A percentile compares a stretch with the other conserved stretches of the same genome.
Evolutionary conservation across 2,797 vertebrate species (phyloP).

Genomic region (Semotilus atromaculatus): DNA sequence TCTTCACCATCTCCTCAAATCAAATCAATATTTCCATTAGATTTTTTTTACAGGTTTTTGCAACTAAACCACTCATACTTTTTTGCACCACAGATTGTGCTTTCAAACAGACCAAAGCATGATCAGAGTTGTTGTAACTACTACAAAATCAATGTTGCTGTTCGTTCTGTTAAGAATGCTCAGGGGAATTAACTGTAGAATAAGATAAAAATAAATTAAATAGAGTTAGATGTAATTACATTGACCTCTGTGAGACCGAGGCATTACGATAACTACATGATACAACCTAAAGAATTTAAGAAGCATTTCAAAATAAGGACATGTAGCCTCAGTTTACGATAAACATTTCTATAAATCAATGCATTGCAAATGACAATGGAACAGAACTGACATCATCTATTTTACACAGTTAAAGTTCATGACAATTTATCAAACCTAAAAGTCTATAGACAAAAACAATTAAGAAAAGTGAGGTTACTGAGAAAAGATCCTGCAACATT

Average conservation of each 20-base stretch:
- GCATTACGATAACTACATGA: not conserved
- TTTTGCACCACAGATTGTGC: not conserved
- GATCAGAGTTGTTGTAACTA: not conserved
- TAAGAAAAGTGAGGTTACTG: not conserved
- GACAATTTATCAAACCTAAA: not conserved
- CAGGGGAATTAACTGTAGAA: not conserved
- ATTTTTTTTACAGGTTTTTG: not conserved
- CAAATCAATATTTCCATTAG: not conserved
- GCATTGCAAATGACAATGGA: not conserved
- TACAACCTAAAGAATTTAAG: not conserved
- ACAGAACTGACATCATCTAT: not conserved
- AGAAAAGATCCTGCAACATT: not conserved
- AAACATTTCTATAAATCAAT: not conserved
- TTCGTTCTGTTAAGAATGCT: not conserved
- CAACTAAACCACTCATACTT: not conserved
- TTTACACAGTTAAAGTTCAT: not conserved
- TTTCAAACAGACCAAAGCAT: not conserved
- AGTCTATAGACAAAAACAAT: not conserved
- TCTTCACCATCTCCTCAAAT: not conserved
- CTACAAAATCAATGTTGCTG: not conserved
- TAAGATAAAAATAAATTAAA: not conserved
- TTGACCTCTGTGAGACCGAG: not conserved
- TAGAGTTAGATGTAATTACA: not conserved
- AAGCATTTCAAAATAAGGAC: not conserved
- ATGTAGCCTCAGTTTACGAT: too few relatives aligned